Evolutionary conservation across 92 coral and sea anemone species (phyloP).

Genomic region (Virgularia gustaviana): DNA sequence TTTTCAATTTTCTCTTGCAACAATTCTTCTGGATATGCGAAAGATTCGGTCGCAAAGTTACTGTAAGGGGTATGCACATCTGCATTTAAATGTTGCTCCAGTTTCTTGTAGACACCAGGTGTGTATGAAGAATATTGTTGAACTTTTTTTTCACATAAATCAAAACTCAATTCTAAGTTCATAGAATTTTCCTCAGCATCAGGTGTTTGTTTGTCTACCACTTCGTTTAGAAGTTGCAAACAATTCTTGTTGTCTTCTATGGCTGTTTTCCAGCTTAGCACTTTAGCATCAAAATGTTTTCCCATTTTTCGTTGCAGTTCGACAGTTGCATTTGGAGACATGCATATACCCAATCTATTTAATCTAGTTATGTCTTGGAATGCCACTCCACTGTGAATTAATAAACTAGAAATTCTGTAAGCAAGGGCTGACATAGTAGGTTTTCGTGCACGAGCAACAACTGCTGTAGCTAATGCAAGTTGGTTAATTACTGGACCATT

Average conservation of each 20-base stretch:
- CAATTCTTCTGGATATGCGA: no score
- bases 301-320: conserved; percentile 38
- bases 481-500: background rate
- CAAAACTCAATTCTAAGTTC: no score
- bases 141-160: no score
- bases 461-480: conserved; percentile 15
- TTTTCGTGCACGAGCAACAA: conserved; percentile 30
- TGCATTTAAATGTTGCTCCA: no score
- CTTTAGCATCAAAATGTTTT: conserved; percentile 18
- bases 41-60: no score
- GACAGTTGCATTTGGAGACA: conserved; percentile 29
- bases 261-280: conserved; percentile 15
- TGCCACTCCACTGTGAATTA: conserved; percentile 44
- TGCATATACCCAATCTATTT: conserved; percentile 34
- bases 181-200: background rate
- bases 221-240: conserved; percentile 17
- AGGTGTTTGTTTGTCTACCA: background rate
- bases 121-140: no score
- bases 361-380: conserved; percentile 23
- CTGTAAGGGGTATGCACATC: no score
- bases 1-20: no score
- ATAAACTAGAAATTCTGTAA: conserved; percentile 33
- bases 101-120: no score
- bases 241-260: conserved; percentile 23
- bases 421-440: conserved; percentile 37